Base-by-base conservation (phyloP, 1,140 invertebrate species). In the Semibalanus balanoides region DNA sequence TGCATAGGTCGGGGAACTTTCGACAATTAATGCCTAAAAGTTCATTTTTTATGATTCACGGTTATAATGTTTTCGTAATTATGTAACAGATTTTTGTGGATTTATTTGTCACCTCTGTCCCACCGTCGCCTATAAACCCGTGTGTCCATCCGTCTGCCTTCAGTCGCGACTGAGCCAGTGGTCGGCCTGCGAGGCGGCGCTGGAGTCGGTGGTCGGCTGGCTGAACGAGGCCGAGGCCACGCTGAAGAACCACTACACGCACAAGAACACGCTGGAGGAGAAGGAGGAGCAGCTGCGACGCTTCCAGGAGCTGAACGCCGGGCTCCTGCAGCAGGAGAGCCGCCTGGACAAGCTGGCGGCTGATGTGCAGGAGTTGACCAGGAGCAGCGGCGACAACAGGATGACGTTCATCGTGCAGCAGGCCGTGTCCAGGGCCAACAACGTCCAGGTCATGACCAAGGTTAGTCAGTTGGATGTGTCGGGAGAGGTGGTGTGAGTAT, bases 341-440 rank as follows among this genome's bases (percentile, higher is more conserved):
- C 93, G 96, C 81, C 90, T 96, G 77, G 95, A 97, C 81, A 91
- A 93, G 83, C 87, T 96, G 82, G 90, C 89, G 78, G 93, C 96
- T 81, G 90, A 95, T 79, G 93, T 92, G 27, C 92, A 93, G 64
- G 94, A 96, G 79, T 84, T 97, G 30, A 89, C 93, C 77, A 92
- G 95, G 81, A 77, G 85, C 5, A 94, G 92, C 77, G 93, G 93
- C 35, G 95, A 97, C 83, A 90, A 90, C 7, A 88, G 93, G 81
- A 92, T 97, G 72, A 92, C 93, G n/a, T 92, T 93, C 31, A 94
- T 91, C 83, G 88, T 96, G 29, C 94, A 97, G 81, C 95, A 97
- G 85, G 90, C 97, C 22, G 92, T 91, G 0, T 94, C 94, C 5
- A 85, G 95, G 78, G 97, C 96, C 85, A 93, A 97, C 83, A 92